Base-by-base conservation (phyloP, 2,797 vertebrate species). In the Gastrophryne carolinensis region DNA sequence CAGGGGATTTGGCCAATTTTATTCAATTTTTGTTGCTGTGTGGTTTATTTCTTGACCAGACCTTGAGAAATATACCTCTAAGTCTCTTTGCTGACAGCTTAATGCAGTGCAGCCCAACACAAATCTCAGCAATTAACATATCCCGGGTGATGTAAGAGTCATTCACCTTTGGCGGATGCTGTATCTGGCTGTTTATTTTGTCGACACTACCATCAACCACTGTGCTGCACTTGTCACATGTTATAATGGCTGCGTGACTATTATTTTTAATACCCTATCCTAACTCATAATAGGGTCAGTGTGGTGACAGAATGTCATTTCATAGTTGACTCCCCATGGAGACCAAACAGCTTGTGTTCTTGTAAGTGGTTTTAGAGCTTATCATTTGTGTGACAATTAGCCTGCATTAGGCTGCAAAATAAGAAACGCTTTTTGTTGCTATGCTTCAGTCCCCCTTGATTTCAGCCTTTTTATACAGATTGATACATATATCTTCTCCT, bases 381-480 rank as follows among this genome's bases (percentile, higher is more conserved):
- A 52, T 5, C 26, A 37, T 37, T 34, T 66, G 11, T 37, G 11
- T 24, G 23, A 23, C 50, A 13, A 53, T 67, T 67, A 67, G 21
- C 49, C 32, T 68, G 17, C 15, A 24, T 56, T 13, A 29, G n/a
- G 52, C n/a, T 19, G 5, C 17, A 30, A 17, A 30, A 41, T 27
- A 68, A 41, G n/a, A 53, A 66, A 21, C 5, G 35, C 12, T 21
- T 9, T 30, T 35, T 19, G 34, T 8, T 39, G 50, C 24, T 21
- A 13, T 19, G 54, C 5, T 17, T 13, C 52, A 44, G 52, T 44
- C 32, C 57, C 24, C 37, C 23, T 56, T 41, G 52, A 39, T 26
- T 54, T 39, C 5, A 37, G 32, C 17, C 41, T 69, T 69, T 69
- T 30, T 54, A 37, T 26, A 30, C 35, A 30, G 66, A 69, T 69